phyloP scores from a whole-genome alignment of 2,113 vertebrate genomes.

The Nothobranchius furzeri region DNA sequence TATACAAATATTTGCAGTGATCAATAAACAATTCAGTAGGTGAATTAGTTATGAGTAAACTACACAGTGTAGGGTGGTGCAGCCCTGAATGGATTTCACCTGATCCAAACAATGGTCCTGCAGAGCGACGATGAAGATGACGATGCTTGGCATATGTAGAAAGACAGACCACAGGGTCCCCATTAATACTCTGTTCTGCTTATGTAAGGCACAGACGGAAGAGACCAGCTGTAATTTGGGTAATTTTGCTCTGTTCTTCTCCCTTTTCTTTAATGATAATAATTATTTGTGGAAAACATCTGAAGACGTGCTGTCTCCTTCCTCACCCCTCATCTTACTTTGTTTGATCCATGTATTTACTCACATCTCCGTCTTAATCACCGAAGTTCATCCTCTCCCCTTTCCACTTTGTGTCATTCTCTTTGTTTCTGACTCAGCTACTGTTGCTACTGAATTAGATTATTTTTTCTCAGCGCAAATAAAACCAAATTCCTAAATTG shows the following conservation, averaged over 20 bases:
- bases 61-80: background rate
- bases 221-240: conserved; percentile 50
- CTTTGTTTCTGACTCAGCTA: conserved; percentile 5
- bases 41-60: too few species aligned
- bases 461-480: conserved; percentile 3
- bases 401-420: background rate
- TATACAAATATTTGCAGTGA: too few species aligned
- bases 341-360: conserved; percentile 43
- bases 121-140: conserved; percentile 17
- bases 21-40: too few species aligned
- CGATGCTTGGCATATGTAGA: conserved; percentile 24
- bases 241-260: conserved; percentile 44
- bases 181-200: conserved; percentile 29
- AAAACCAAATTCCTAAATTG: background rate
- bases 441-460: conserved; percentile 6
- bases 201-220: conserved; percentile 25
- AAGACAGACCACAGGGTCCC: conserved; percentile 34
- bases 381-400: conserved; percentile 4
- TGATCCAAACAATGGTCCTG: conserved; percentile 12
- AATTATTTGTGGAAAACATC: conserved; percentile 67
- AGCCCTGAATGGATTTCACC: conserved; percentile 27
- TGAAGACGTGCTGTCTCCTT: conserved; percentile 29
- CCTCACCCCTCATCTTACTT: conserved; percentile 9
- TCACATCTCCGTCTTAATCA: conserved; percentile 23
- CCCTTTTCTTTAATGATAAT: conserved; percentile 59